Evolutionary conservation across 2,113 vertebrate genomes (phyloP).

Genomic region (Tragelaphus buxtoni): DNA sequence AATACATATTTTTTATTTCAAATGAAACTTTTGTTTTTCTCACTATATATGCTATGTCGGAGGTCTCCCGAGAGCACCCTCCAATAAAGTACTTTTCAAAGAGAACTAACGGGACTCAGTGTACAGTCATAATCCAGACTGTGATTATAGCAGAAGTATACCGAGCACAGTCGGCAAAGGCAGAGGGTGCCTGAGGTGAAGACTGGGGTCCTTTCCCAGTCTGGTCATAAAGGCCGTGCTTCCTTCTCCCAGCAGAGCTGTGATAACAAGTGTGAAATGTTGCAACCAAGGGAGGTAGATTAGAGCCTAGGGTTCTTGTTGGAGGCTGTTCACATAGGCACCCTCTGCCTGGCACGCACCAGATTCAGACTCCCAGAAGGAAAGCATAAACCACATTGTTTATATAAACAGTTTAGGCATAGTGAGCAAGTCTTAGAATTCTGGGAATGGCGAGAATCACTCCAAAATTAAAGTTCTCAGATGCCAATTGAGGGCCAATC

Average conservation of each 20-base stretch:
- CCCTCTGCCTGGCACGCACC: background rate
- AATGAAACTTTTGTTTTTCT: slow-evolving; percentile 5
- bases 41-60: background rate
- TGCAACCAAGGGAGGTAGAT: background rate
- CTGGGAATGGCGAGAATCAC: background rate
- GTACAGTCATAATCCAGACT: background rate
- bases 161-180: background rate
- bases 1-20: background rate
- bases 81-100: background rate
- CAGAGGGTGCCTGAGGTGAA: background rate
- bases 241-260: background rate
- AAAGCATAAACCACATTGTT: background rate
- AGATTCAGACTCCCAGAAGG: background rate
- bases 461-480: background rate
- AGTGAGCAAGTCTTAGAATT: background rate
- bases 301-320: background rate
- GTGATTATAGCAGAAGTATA: background rate
- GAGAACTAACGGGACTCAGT: background rate
- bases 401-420: background rate
- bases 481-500: background rate
- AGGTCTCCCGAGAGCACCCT: background rate
- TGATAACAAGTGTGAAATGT: background rate
- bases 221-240: background rate
- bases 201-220: background rate
- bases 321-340: background rate